Percentiles rank a stretch among this genome's conserved stretches.
phyloP scores from a whole-genome alignment of 2,797 vertebrate species.

The Hephaestus fuliginosus region DNA sequence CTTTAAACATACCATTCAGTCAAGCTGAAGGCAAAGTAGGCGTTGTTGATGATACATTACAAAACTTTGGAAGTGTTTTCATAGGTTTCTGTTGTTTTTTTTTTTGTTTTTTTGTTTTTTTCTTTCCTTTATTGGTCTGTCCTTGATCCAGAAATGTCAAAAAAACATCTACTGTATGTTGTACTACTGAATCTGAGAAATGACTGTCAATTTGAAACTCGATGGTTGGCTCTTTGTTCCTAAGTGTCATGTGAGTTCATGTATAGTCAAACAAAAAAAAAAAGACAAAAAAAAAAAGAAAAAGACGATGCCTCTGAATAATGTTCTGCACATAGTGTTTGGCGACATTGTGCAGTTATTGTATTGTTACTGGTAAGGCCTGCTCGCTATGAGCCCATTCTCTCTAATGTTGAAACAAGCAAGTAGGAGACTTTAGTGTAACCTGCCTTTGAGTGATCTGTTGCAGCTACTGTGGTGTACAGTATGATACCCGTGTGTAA shows the following conservation, averaged over 20 bases:
- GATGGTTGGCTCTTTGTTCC: conserved; percentile 74
- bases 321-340: conserved; percentile 79
- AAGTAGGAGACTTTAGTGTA: conserved; percentile 61
- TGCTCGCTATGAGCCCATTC: conserved; percentile 54
- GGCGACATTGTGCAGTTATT: conserved; percentile 72
- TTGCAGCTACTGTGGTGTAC: conserved; percentile 76
- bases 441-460: conserved; percentile 73
- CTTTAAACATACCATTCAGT: conserved; percentile 81
- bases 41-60: conserved; percentile 46
- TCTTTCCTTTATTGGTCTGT: conserved; percentile 63
- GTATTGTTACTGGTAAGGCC: conserved; percentile 72
- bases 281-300: conserved; percentile 34
- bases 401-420: conserved; percentile 61
- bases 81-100: conserved; percentile 50
- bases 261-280: conserved; percentile 58
- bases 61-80: conserved; percentile 56
- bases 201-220: conserved; percentile 67
- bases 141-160: conserved; percentile 70
- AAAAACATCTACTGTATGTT: conserved; percentile 76
- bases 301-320: conserved; percentile 71
- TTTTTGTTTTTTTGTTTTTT: conserved; percentile 4
- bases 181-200: conserved; percentile 71
- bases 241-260: conserved; percentile 78
- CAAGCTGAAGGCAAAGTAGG: conserved; percentile 67
- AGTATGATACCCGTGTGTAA: conserved; percentile 68